Percentiles rank a stretch among this genome's conserved stretches.
Conservation (phyloP, 37 sponge, comb jelly and placozoan species). For the Oscarella lobularis region DNA sequence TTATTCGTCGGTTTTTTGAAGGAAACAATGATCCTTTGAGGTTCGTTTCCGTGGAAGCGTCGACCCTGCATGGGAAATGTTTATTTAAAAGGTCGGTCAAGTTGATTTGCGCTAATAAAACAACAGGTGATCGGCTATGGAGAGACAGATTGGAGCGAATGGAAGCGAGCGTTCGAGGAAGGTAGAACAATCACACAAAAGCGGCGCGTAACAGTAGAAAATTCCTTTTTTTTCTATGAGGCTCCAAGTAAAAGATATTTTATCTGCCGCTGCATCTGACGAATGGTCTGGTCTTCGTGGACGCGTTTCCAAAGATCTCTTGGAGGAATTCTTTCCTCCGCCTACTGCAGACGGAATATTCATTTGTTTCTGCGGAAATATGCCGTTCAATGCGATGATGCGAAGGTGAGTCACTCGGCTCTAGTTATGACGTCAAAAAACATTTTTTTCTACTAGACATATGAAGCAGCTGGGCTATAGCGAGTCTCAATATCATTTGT, state of each 20-base stretch:
- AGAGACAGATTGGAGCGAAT: neutral
- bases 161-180: neutral
- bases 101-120: too few species aligned
- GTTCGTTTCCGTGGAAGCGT: too few species aligned
- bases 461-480: neutral
- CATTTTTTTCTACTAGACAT: neutral
- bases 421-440: neutral
- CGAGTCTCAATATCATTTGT: neutral
- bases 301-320: slow-evolving; percentile 12
- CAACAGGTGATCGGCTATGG: too few species aligned
- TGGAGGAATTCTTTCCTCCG: slow-evolving; percentile 29
- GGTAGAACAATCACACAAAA: neutral
- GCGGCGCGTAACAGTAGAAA: neutral
- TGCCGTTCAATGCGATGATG: slow-evolving; percentile 24
- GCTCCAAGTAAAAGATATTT: slow-evolving; percentile 32
- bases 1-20: slow-evolving; percentile 20
- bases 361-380: slow-evolving; percentile 60
- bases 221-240: slow-evolving; percentile 5
- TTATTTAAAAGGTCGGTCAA: too few species aligned
- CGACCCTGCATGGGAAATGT: too few species aligned
- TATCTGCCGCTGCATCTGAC: slow-evolving; percentile 22
- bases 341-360: slow-evolving; percentile 1
- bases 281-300: slow-evolving; percentile 40
- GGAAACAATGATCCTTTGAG: too few species aligned
- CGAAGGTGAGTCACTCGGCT: slow-evolving; percentile 17